A percentile compares a stretch with the other conserved stretches of the same genome.
phyloP scores from a whole-genome alignment of 2,797 vertebrate species.

The Pipistrellus nathusii region DNA sequence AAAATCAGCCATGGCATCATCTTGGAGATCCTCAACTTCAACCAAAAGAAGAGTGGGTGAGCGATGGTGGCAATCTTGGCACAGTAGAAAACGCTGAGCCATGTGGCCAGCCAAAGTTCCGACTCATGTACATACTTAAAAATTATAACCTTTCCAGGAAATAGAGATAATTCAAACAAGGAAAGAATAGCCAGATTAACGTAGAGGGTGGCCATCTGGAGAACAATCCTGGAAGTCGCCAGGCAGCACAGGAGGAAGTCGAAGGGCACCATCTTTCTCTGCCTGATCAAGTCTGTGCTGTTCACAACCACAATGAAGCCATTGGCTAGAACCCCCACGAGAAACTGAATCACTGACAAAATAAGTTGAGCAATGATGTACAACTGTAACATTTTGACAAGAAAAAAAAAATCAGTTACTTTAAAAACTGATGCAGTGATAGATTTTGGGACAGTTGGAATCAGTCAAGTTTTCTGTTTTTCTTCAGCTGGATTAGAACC shows the following conservation, averaged over 20 bases:
- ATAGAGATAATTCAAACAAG: accelerated
- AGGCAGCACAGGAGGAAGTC: slow-evolving; percentile 66
- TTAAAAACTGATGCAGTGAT: neutral
- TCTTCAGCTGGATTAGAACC: neutral
- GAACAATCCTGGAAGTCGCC: neutral
- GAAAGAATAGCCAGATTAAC: accelerated
- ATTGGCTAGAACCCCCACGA: slow-evolving; percentile 41
- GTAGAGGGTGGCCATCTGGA: accelerated
- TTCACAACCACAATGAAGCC: slow-evolving; percentile 49
- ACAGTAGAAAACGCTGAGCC: slow-evolving; percentile 75
- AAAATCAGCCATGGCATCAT: slow-evolving; percentile 63
- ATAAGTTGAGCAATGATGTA: neutral
- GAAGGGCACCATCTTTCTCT: neutral
- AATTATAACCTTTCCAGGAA: accelerated
- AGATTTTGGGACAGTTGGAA: neutral
- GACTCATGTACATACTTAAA: neutral
- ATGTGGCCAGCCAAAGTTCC: slow-evolving; percentile 66
- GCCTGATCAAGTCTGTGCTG: neutral
- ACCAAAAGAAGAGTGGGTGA: slow-evolving; percentile 52
- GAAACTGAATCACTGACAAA: neutral
- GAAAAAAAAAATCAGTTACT: neutral
- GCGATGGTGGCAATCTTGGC: slow-evolving; percentile 56
- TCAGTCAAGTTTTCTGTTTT: neutral
- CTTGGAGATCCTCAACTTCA: slow-evolving; percentile 66
- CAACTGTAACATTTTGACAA: slow-evolving; percentile 18